These are phyloP conservation scores for Columba guinea DNA, from an alignment of 2,797 vertebrate genomes.

Conservation along the genomic window DNA sequence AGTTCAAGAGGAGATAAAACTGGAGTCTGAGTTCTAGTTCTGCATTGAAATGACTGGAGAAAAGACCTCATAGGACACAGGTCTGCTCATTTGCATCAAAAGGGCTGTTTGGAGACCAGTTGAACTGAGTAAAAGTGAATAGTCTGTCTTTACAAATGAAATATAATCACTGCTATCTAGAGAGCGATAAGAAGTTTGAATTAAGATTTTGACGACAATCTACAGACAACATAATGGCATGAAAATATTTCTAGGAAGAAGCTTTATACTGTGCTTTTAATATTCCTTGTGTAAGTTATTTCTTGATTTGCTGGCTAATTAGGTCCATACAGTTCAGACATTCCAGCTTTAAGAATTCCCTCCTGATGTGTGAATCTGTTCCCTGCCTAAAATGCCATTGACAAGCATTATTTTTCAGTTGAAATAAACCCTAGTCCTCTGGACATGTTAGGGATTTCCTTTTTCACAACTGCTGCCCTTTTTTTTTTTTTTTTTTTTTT, in stretches of 20 bases:
- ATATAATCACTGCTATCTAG: background rate
- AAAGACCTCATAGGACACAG: background rate
- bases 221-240: background rate
- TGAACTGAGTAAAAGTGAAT: background rate
- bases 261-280: background rate
- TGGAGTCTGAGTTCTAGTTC: background rate
- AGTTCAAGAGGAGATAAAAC: background rate
- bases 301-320: background rate
- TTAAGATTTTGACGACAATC: background rate
- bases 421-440: background rate
- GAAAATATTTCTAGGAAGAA: background rate
- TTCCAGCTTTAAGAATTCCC: slow-evolving; percentile 1
- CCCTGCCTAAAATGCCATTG: background rate
- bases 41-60: background rate
- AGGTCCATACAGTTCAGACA: background rate
- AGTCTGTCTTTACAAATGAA: background rate
- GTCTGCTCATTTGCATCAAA: background rate
- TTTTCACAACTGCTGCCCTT: background rate
- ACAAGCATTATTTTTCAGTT: background rate
- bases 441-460: background rate
- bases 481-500: background rate
- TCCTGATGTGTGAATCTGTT: background rate
- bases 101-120: background rate
- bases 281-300: background rate
- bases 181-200: background rate